Evolutionary conservation across 30 jellyfish, hydroid and myxozoan genomes (phyloP), one percentile per base, ranked within the genome.

Genomic region (Hydractinia symbiolongicarpus): DNA sequence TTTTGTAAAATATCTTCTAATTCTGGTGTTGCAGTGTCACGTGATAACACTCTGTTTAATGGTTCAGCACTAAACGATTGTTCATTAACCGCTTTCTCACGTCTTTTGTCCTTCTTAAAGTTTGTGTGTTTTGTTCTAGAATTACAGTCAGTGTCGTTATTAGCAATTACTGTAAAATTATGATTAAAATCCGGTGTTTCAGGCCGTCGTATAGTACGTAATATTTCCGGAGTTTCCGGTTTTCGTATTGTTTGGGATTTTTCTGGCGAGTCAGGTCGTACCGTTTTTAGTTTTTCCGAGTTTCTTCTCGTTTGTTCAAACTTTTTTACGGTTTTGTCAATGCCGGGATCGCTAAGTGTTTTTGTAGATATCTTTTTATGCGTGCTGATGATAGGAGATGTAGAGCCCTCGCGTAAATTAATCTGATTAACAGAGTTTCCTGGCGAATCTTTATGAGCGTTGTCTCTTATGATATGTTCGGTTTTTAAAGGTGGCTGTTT

Each of bases 401-500:
- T 44, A 40, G 15, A 49, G 11, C 20, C 51, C 20, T 50, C 16
- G 76, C 15, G 50, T 19, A 13, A 66, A 17, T 66, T 66, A 8
- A 8, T 66, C 21, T 66, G 15, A 10, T 19, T 44, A 5, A 49
- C 66, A 13, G 83, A 19, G 15, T 56, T 67, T 64, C 40, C 74
- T 58, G 17, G 17, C 19, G 69, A 11, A 51, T 64, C 9, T 13
- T 64, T 64, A 7, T n/a, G 52, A 51, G 74, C 74, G 74, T 13
- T 64, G 17, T 64, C 74, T 7, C 74, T 44, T n/a, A 64, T 64
- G 19, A 50, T 71, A 15, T 71, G 40, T 21, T 77, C 85, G 16
- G 75, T 57, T 20, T 61, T 55, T 52, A 77, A 60, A 5, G 76
- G 80, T 9, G 85, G 85, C 15, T 77, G 75, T 54, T 77, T 77